phyloP scores from a whole-genome alignment of 2,113 vertebrate genomes.

The Actenoides lindsayi region DNA sequence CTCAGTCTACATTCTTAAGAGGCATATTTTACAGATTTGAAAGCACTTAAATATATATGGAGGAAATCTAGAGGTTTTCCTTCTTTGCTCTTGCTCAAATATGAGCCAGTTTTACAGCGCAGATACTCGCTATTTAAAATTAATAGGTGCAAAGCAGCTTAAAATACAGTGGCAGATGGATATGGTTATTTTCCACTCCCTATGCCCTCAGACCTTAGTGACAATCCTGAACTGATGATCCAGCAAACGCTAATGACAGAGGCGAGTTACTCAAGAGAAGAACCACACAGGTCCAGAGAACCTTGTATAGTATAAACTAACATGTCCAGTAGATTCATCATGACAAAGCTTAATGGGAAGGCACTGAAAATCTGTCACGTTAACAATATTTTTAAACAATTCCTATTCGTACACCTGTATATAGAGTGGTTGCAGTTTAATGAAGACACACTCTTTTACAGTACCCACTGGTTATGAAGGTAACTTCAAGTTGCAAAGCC shows the following conservation, averaged over 20 bases:
- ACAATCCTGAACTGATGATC: neutral
- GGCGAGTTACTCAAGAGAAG: neutral
- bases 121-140: neutral
- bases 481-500: neutral
- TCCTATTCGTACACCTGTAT: neutral
- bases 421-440: neutral
- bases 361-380: neutral
- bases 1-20: neutral
- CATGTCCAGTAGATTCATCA: fast-evolving
- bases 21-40: neutral
- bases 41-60: neutral
- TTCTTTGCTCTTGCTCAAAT: neutral
- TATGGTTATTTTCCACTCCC: neutral
- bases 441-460: neutral
- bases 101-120: neutral
- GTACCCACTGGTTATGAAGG: neutral
- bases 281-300: neutral
- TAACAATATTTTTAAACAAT: neutral
- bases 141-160: neutral
- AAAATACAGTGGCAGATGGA: neutral
- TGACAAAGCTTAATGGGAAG: neutral
- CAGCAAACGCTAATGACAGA: neutral
- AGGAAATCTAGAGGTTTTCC: neutral
- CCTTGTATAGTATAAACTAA: neutral
- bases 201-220: neutral